Conservation (phyloP, 2,113 vertebrate genomes). For the Vicugna pacos region DNA sequence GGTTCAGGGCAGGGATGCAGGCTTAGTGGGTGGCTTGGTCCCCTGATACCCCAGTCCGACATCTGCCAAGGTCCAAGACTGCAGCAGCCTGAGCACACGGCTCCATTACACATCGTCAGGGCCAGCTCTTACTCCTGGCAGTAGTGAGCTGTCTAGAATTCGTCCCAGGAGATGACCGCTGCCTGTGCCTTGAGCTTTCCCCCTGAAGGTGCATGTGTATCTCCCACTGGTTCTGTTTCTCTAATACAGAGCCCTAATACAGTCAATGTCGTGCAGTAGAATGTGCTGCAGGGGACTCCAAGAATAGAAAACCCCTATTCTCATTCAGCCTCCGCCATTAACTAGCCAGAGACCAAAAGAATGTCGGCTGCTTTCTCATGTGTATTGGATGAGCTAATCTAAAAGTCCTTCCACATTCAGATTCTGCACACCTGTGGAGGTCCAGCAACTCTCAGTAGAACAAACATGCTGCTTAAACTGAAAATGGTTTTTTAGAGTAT, state of each 20-base stretch:
- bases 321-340: neutral
- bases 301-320: neutral
- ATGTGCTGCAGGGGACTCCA: neutral
- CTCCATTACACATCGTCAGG: neutral
- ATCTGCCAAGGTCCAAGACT: neutral
- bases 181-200: neutral
- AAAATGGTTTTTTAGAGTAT: neutral
- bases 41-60: neutral
- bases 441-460: neutral
- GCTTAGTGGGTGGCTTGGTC: neutral
- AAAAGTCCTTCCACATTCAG: neutral
- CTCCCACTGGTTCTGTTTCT: neutral
- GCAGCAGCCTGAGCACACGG: neutral
- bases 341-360: neutral
- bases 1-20: too few relatives aligned
- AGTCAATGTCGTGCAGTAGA: neutral
- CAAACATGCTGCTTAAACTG: neutral
- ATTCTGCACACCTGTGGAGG: neutral
- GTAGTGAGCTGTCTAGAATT: neutral
- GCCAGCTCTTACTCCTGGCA: neutral
- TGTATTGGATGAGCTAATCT: neutral
- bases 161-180: neutral
- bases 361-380: neutral
- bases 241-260: neutral
- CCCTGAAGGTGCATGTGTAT: neutral